These are phyloP conservation scores for Galerucella pusilla DNA, from an alignment of 2,888 invertebrate genomes.

Conservation along the genomic window DNA sequence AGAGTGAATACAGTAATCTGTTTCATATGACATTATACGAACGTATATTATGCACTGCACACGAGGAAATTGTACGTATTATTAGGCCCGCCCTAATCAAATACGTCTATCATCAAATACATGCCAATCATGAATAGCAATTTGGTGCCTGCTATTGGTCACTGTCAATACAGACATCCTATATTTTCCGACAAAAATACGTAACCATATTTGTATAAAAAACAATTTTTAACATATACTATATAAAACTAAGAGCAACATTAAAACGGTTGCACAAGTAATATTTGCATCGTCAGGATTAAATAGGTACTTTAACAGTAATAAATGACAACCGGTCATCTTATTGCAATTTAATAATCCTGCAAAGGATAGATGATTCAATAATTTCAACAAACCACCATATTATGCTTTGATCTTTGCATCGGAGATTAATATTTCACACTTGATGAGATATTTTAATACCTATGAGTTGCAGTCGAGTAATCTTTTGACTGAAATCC, in stretches of 20 bases:
- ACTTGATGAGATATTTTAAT: conserved; percentile 41
- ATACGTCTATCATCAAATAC: conserved; percentile 64
- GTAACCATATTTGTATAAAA: conserved; percentile 22
- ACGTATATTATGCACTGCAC: conserved; percentile 59
- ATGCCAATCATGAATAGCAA: conserved; percentile 63
- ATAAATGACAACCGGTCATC: background rate
- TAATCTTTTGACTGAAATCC: conserved; percentile 34
- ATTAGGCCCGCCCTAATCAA: conserved; percentile 64
- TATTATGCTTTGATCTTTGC: conserved; percentile 34
- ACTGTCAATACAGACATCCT: conserved; percentile 47
- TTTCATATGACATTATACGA: conserved; percentile 62
- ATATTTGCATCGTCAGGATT: too few relatives aligned
- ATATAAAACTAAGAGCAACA: too few relatives aligned
- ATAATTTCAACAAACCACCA: conserved; percentile 24
- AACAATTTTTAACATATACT: too few relatives aligned
- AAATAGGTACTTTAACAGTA: too few relatives aligned
- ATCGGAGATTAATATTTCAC: conserved; percentile 40
- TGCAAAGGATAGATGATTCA: conserved; percentile 10
- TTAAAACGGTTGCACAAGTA: too few relatives aligned
- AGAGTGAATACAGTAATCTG: conserved; percentile 63
- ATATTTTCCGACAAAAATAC: conserved; percentile 37
- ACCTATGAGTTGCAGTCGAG: conserved; percentile 30
- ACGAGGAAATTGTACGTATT: conserved; percentile 65
- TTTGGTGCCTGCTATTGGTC: conserved; percentile 45
- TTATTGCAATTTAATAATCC: background rate